Evolutionary conservation across 2,888 invertebrate genomes (phyloP).

Genomic region (Agonopterix arenella): DNA sequence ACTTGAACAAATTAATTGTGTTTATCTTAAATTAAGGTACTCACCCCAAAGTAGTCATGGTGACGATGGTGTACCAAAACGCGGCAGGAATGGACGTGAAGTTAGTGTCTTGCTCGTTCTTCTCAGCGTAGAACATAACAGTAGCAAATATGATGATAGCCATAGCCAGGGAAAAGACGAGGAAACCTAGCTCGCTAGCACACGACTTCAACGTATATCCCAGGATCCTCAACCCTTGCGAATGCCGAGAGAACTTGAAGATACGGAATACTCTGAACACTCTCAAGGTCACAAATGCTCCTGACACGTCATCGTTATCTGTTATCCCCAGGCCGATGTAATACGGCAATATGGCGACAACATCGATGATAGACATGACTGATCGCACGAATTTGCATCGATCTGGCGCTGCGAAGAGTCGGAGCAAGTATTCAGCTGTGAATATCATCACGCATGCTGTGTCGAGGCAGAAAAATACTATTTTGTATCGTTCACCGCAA

Average conservation of each 20-base stretch:
- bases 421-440: conserved; percentile 97
- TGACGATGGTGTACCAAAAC: conserved; percentile 99
- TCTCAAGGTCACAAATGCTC: conserved; percentile 98
- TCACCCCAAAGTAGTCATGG: conserved; percentile 99
- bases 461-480: conserved; percentile 99
- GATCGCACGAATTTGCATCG: conserved; percentile 98
- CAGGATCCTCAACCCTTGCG: conserved; percentile 97
- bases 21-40: conserved; percentile 46
- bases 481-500: conserved; percentile 98
- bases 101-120: conserved; percentile 96
- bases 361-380: conserved; percentile 99
- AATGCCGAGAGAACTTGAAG: conserved; percentile 99
- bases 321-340: conserved; percentile 98
- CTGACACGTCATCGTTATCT: conserved; percentile 98
- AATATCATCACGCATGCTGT: conserved; percentile 99
- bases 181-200: conserved; percentile 98
- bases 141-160: conserved; percentile 99
- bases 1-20: no score
- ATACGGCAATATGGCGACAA: conserved; percentile 99
- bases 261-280: conserved; percentile 99
- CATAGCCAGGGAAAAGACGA: conserved; percentile 99
- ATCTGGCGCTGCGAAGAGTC: conserved; percentile 98
- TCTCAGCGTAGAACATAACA: conserved; percentile 99
- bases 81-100: conserved; percentile 99
- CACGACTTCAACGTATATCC: conserved; percentile 99